These are phyloP conservation scores for Microctenopoma steveboyesi DNA, from an alignment of 2,797 vertebrate species.

Conservation along the genomic window DNA sequence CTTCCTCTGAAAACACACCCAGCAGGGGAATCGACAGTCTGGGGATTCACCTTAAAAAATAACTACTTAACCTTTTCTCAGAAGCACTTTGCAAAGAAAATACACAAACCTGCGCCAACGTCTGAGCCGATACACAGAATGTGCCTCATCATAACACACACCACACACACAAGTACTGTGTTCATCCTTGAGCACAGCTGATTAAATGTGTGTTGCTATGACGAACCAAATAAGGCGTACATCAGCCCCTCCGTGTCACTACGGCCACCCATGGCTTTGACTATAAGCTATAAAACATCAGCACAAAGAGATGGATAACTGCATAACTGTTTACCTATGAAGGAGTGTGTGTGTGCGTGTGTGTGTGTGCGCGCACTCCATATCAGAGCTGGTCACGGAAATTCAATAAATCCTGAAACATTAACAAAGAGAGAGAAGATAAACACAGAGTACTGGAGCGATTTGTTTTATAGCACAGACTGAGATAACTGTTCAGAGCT, in stretches of 20 bases:
- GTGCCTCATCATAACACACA: slow-evolving; percentile 9
- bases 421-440: slow-evolving; percentile 28
- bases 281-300: slow-evolving; percentile 29
- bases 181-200: slow-evolving; percentile 2
- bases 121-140: slow-evolving; percentile 2
- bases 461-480: neutral
- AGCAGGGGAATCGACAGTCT: slow-evolving; percentile 37
- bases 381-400: slow-evolving; percentile 22
- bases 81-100: slow-evolving; percentile 43
- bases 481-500: neutral
- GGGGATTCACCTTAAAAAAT: slow-evolving; percentile 57
- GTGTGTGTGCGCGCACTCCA: neutral
- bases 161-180: neutral
- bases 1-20: slow-evolving; percentile 69
- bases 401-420: slow-evolving; percentile 40
- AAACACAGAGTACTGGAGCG: neutral
- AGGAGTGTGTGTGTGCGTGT: neutral
- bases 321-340: slow-evolving; percentile 14
- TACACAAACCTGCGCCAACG: slow-evolving; percentile 13
- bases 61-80: slow-evolving; percentile 53
- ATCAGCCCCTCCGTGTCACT: slow-evolving; percentile 12
- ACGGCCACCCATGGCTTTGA: slow-evolving; percentile 20
- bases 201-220: slow-evolving; percentile 1
- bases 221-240: slow-evolving; percentile 43
- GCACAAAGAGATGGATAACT: slow-evolving; percentile 23